Evolutionary conservation across 2,888 invertebrate genomes (phyloP).

Genomic region (Ornithoptera priamus): DNA sequence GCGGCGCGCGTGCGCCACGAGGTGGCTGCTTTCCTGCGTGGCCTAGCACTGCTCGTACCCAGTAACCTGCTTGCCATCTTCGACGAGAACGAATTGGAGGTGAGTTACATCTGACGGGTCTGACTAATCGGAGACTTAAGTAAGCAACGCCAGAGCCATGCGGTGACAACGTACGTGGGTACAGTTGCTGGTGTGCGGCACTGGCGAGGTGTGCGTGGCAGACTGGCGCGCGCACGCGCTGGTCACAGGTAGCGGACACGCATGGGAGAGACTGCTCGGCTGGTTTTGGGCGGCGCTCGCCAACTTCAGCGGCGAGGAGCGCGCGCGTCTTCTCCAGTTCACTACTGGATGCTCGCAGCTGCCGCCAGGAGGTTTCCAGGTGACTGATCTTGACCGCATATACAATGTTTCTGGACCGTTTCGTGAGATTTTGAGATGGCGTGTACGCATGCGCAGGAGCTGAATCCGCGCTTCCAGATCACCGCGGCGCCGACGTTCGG

Average conservation of each 20-base stretch:
- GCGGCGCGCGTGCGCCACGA: slow-evolving; percentile 90
- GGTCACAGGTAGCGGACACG: slow-evolving; percentile 88
- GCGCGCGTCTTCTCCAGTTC: slow-evolving; percentile 95
- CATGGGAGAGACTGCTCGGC: slow-evolving; percentile 91
- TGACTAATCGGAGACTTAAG: not conserved
- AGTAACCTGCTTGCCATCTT: slow-evolving; percentile 96
- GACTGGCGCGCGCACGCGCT: slow-evolving; percentile 95
- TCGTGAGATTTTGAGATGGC: not conserved
- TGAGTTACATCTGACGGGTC: slow-evolving; percentile 54
- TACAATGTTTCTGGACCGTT: not conserved
- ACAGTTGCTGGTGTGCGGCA: slow-evolving; percentile 94
- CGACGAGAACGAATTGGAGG: slow-evolving; percentile 97
- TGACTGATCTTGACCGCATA: slow-evolving; percentile 27
- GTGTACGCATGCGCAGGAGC: slow-evolving; percentile 75
- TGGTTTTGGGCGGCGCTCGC: slow-evolving; percentile 90
- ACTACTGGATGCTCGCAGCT: slow-evolving; percentile 96
- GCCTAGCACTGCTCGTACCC: slow-evolving; percentile 94
- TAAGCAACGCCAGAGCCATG: not conserved
- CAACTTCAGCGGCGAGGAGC: slow-evolving; percentile 93
- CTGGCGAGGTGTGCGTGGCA: slow-evolving; percentile 93
- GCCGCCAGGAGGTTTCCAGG: slow-evolving; percentile 89
- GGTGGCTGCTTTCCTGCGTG: slow-evolving; percentile 93
- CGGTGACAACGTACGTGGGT: not conserved
- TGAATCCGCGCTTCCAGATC: slow-evolving; percentile 95
- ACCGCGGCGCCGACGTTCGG: slow-evolving; percentile 94